Evolutionary conservation across 2,888 invertebrate species (phyloP).

Genomic region (Rhamphomyia laevipes): DNA sequence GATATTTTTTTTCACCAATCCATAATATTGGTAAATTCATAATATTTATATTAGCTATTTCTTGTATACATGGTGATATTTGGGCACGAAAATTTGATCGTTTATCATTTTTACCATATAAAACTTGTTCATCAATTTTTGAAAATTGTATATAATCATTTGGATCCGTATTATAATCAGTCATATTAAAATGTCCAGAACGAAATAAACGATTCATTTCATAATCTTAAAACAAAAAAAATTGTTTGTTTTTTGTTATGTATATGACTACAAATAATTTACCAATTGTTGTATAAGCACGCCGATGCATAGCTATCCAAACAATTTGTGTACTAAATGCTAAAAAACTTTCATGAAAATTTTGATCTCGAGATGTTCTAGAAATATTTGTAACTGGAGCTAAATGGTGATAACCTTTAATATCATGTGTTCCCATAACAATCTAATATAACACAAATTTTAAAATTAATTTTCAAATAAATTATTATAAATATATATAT

Average conservation of each 20-base stretch:
- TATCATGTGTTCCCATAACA: constrained; percentile 25
- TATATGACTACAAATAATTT: neutral
- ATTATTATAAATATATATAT: neutral
- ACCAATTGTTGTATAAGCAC: constrained; percentile 26
- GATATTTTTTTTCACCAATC: constrained; percentile 33
- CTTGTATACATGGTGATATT: constrained; percentile 31
- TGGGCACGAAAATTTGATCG: constrained; percentile 30
- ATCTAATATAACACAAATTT: constrained; percentile 13
- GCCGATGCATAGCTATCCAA: constrained; percentile 32
- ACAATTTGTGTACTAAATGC: constrained; percentile 28
- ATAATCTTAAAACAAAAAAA: constrained; percentile 15
- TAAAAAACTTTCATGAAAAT: constrained; percentile 29
- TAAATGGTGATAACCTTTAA: constrained; percentile 28
- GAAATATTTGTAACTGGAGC: constrained; percentile 26
- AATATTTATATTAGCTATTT: constrained; percentile 21
- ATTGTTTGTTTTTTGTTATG: neutral
- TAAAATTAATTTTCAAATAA: neutral
- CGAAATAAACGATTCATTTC: constrained; percentile 34
- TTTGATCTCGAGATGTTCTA: constrained; percentile 22
- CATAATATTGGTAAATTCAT: constrained; percentile 30
- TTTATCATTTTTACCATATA: constrained; percentile 27
- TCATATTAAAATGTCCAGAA: constrained; percentile 29
- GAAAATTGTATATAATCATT: constrained; percentile 18
- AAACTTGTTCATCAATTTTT: constrained; percentile 22
- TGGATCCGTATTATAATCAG: constrained; percentile 15